Evolutionary conservation across 2,888 invertebrate genomes (phyloP), one percentile per base, ranked within the genome.

Genomic region (Sipunculus nudus): DNA sequence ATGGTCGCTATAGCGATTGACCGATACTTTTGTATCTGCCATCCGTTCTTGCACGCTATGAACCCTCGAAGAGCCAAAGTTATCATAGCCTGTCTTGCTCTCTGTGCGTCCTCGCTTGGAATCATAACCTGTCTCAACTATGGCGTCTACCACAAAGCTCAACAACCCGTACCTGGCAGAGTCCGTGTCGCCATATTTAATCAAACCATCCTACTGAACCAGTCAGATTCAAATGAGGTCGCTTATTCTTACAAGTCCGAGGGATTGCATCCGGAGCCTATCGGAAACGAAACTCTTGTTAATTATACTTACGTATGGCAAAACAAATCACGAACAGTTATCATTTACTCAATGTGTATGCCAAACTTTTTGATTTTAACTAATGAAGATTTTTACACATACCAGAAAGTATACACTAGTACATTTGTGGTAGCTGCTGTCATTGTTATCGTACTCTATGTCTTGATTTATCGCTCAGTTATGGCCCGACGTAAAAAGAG

Each of bases 371-470:
- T 71, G 0, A 60, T 78, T 10, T 53, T 79, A 10, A 68, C 69
- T 19, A 39, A 46, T 6, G 54, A 63, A 0, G 74, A 79, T 53
- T 64, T 69, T 25, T 55, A 61, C n/a, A 67, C 70, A 6, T 81
- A 77, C 61, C 79, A 78, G 61, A 80, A 78, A 57, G 71, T 76
- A 16, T 78, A 80, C 66, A 75, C 76, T 3, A 72, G 75, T 2
- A 68, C 79, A 54, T 83, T 73, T 57, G 64, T 80, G 13, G 66
- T 80, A 38, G 79, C 79, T 19, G 66, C 82, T n/a, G 59, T 81
- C 19, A 71, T 78, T 16, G 80, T 83, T n/a, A 70, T 78, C 35
- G 68, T 77, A 3, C 72, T 83, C 21, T 83, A 83, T 63, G 69
- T 73, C 35, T 67, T 81, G 48, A 81, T 83, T 32, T 82, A 79